Percentiles rank a stretch among this genome's conserved stretches.
phyloP scores from a whole-genome alignment of 2,888 invertebrate species.

The Antitype chi region DNA sequence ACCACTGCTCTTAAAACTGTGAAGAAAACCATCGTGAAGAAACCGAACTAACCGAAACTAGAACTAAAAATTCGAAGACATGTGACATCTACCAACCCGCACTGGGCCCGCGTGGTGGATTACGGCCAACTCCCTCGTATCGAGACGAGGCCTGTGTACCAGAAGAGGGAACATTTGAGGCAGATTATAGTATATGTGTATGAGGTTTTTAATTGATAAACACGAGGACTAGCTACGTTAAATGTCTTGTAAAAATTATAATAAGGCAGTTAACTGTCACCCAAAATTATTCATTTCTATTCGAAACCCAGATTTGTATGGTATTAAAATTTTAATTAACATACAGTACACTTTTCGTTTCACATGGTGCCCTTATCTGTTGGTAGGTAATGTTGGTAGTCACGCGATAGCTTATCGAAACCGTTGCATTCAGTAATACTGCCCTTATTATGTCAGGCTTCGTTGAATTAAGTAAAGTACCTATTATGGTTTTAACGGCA shows the following conservation, averaged over 20 bases:
- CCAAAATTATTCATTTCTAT: neutral
- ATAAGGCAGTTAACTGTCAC: neutral
- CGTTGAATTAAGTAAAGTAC: constrained; percentile 4
- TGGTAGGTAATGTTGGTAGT: constrained; percentile 32
- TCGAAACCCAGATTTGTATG: constrained; percentile 3
- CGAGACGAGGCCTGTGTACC: too few relatives aligned
- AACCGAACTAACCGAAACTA: too few relatives aligned
- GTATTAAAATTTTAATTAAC: constrained; percentile 42
- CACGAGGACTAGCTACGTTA: neutral
- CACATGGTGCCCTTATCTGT: constrained; percentile 37
- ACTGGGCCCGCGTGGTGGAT: too few relatives aligned
- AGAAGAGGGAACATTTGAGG: too few relatives aligned
- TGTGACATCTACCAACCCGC: too few relatives aligned
- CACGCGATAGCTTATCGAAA: constrained; percentile 60
- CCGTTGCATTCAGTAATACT: constrained; percentile 44
- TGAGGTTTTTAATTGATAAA: neutral
- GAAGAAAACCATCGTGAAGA: too few relatives aligned
- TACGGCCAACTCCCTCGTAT: too few relatives aligned
- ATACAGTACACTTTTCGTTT: constrained; percentile 44
- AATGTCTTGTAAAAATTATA: neutral
- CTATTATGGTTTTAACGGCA: neutral
- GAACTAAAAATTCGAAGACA: too few relatives aligned
- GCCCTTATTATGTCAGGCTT: neutral
- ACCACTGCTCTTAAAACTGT: too few relatives aligned
- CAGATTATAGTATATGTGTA: too few relatives aligned